These are phyloP conservation scores for Tenrec ecaudatus DNA, from an alignment of 2,113 vertebrate genomes.

Conservation along the genomic window DNA sequence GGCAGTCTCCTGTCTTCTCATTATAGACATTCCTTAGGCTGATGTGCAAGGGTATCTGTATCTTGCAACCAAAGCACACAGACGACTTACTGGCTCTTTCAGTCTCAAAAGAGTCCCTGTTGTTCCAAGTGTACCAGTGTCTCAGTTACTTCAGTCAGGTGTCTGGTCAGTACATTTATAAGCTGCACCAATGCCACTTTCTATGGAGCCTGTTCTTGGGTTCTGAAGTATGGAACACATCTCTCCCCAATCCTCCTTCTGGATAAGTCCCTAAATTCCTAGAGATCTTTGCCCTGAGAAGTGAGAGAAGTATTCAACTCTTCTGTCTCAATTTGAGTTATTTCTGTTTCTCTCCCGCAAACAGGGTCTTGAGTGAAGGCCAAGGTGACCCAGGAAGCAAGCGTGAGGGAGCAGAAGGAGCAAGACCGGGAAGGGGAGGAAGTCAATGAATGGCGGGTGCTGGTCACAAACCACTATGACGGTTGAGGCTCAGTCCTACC, in stretches of 20 bases:
- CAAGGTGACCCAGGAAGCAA: background rate
- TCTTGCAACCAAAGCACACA: background rate
- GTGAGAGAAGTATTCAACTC: background rate
- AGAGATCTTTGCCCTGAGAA: background rate
- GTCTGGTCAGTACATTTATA: background rate
- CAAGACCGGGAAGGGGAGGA: background rate
- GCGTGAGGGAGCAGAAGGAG: background rate
- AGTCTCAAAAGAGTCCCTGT: background rate
- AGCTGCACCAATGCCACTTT: background rate
- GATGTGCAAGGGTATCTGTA: background rate
- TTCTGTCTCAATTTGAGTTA: background rate
- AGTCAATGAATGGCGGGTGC: background rate
- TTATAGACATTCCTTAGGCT: background rate
- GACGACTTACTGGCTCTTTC: background rate
- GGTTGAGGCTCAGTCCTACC: background rate
- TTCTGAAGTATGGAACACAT: background rate
- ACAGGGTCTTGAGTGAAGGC: background rate
- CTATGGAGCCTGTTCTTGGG: background rate
- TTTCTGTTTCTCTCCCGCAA: background rate
- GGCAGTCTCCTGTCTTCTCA: conserved; percentile 1
- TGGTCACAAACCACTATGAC: background rate
- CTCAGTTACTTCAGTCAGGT: background rate
- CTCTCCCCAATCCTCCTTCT: background rate
- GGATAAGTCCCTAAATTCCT: background rate
- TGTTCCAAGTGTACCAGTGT: background rate